Evolutionary conservation across 2,888 invertebrate genomes (phyloP).

Genomic region (Lepidocyrtinus sp.): DNA sequence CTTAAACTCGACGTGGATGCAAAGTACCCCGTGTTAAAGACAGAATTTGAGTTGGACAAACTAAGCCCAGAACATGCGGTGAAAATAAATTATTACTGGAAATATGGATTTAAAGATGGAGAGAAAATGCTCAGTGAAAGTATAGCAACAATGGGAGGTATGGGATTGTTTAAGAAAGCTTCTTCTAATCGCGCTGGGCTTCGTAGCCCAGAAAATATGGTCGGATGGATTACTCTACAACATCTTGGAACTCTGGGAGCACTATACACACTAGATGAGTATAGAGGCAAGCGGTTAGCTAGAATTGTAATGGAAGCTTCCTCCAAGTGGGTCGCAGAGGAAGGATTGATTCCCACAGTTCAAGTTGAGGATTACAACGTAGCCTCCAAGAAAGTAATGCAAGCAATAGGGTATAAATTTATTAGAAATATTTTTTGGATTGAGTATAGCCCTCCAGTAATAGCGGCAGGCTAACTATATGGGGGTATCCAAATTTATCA

Average conservation of each 20-base stretch:
- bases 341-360: conserved; percentile 27
- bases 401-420: neutral
- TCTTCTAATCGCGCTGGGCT: too few relatives aligned
- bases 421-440: neutral
- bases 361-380: conserved; percentile 42
- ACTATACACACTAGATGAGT: conserved; percentile 38
- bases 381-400: neutral
- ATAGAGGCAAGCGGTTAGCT: conserved; percentile 35
- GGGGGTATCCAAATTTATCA: neutral
- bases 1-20: conserved; percentile 20
- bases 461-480: neutral
- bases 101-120: conserved; percentile 16
- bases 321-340: conserved; percentile 28
- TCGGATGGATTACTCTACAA: conserved; percentile 25
- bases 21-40: conserved; percentile 24
- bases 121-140: neutral
- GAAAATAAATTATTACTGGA: conserved; percentile 33
- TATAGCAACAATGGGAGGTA: conserved; percentile 4
- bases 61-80: conserved; percentile 29
- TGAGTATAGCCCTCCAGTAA: neutral
- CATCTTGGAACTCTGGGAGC: conserved; percentile 36
- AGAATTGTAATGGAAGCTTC: conserved; percentile 31
- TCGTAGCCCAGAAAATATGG: conserved; percentile 34
- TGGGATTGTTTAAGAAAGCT: neutral
- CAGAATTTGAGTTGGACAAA: conserved; percentile 30